Evolutionary conservation across 2,113 vertebrate genomes (phyloP), one percentile per base, ranked within the genome.

Genomic region (Neotragus moschatus): DNA sequence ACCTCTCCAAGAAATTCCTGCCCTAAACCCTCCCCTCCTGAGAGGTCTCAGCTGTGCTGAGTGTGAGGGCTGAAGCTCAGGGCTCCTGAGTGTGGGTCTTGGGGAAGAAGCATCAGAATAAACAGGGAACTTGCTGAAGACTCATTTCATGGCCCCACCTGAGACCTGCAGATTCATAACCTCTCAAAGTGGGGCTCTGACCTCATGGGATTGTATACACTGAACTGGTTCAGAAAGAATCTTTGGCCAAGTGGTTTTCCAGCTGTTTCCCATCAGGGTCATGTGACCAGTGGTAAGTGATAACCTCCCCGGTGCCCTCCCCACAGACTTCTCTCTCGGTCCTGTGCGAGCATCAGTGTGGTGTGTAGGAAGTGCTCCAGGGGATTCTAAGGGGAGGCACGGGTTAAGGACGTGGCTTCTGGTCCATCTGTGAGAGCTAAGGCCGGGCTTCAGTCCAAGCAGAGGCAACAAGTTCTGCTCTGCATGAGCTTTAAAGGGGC

Each of bases 281-380:
- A 66, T 0, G 33, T n/a, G 61, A 66, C 61, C 61, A n/a, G 61
- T 36, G 63, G 9, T 36, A 11, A 3, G 19, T 0, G 0, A n/a
- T 66, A 8, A 66, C 61, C 61, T 63, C 61, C 30, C 15, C 7
- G 3, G 30, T 2, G 33, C 30, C 33, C 33, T 66, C 4, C 61
- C 33, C 33, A 1, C 60, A 17, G 61, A 66, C 33, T 4, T 63
- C 61, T 63, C 7, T n/a, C 61, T 63, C 3, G 2, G 33, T 19
- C 61, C 61, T 66, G 61, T n/a, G 61, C 15, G 33, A 4, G 61
- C 61, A n/a, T n/a, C 61, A 66, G 16, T 9, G 61, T n/a, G 61
- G 61, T 9, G 30, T 66, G 7, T 4, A n/a, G 61, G 33, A 66
- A 66, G 61, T n/a, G 33, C 33, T 66, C 61, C 61, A 19, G 61